Evolutionary conservation across 2,797 vertebrate species (phyloP).

Genomic region (Trachops cirrhosus): DNA sequence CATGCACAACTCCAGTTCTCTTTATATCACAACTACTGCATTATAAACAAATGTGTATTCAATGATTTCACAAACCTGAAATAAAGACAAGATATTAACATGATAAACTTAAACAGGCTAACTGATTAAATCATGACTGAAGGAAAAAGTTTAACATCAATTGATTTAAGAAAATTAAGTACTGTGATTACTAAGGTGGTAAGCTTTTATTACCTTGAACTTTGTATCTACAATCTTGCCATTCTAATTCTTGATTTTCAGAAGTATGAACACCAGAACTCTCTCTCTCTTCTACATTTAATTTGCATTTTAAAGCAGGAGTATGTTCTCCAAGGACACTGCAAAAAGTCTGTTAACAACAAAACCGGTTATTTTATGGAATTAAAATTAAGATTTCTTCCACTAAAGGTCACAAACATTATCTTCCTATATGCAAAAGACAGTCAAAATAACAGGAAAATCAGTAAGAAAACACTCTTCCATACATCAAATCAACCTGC

Average conservation of each 20-base stretch:
- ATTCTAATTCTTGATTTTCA: slow-evolving; percentile 79
- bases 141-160: not conserved
- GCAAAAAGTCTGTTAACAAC: slow-evolving; percentile 81
- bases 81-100: not conserved
- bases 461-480: not conserved
- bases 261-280: slow-evolving; percentile 44
- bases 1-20: not conserved
- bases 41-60: slow-evolving; percentile 11
- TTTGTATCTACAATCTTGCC: slow-evolving; percentile 74
- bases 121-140: slow-evolving; percentile 10
- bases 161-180: slow-evolving; percentile 26
- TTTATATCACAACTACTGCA: not conserved
- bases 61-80: slow-evolving; percentile 2
- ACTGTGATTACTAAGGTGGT: not conserved
- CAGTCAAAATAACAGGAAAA: slow-evolving; percentile 26
- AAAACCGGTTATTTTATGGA: slow-evolving; percentile 54
- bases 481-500: not conserved
- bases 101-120: not conserved
- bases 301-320: slow-evolving; percentile 70
- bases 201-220: slow-evolving; percentile 84
- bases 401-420: slow-evolving; percentile 31
- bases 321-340: slow-evolving; percentile 79
- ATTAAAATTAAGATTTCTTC: slow-evolving; percentile 43
- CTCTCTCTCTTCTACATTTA: slow-evolving; percentile 28
- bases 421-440: slow-evolving; percentile 1